A percentile compares a stretch with the other conserved stretches of the same genome.
These are phyloP conservation scores for Orthonychiurus folsomi DNA, from an alignment of 2,888 invertebrate species.

Conservation along the genomic window DNA sequence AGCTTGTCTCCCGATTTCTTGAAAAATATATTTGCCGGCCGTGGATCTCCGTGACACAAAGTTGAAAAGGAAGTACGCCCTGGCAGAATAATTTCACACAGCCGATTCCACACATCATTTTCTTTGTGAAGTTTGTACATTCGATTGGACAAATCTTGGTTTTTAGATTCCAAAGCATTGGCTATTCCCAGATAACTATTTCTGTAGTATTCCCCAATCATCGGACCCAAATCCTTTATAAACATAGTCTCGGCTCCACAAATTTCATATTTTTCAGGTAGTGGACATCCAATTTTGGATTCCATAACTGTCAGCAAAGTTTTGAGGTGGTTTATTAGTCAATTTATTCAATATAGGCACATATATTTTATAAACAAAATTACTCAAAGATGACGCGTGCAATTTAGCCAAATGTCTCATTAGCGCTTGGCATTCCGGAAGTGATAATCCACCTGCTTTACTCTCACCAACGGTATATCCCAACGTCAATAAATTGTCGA, in stretches of 20 bases:
- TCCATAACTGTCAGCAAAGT: conserved; percentile 32
- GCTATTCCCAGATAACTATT: conserved; percentile 30
- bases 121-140: conserved; percentile 28
- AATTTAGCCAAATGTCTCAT: conserved; percentile 32
- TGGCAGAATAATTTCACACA: conserved; percentile 25
- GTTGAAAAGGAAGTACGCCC: conserved; percentile 29
- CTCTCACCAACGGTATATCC: conserved; percentile 18
- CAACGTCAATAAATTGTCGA: conserved; percentile 35
- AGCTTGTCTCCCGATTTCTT: background rate
- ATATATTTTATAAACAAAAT: conserved; percentile 3
- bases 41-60: conserved; percentile 35
- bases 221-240: conserved; percentile 17
- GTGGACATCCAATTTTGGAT: conserved; percentile 21
- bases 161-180: conserved; percentile 26
- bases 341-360: too few relatives aligned
- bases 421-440: conserved; percentile 28
- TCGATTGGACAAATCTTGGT: conserved; percentile 26
- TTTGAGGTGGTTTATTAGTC: too few relatives aligned
- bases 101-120: conserved; percentile 27
- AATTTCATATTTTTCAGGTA: conserved; percentile 32
- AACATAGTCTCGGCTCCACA: conserved; percentile 29
- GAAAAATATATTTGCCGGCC: conserved; percentile 33
- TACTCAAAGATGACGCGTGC: conserved; percentile 37
- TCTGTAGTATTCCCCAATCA: conserved; percentile 19
- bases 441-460: conserved; percentile 12